Percentiles rank a stretch among this genome's conserved stretches.
Evolutionary conservation across 2,888 invertebrate genomes (phyloP).

Genomic region (Tuberolachnus salignus): DNA sequence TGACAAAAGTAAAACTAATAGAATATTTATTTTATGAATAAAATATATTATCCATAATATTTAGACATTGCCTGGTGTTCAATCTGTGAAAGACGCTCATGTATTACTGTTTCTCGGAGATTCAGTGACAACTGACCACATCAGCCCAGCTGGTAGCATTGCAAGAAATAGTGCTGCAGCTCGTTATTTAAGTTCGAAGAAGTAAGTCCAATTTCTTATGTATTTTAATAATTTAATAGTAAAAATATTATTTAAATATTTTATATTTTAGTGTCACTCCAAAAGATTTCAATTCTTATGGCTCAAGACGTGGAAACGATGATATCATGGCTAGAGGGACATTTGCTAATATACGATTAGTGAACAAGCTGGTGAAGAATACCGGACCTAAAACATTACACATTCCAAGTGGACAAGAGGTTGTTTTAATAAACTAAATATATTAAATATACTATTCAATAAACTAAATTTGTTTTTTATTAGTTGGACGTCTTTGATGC

Average conservation of each 20-base stretch:
- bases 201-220: constrained; percentile 65
- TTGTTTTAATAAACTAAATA: constrained; percentile 60
- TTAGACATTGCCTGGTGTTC: constrained; percentile 69
- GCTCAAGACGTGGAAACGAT: constrained; percentile 95
- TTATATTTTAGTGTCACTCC: constrained; percentile 75
- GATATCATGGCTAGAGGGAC: constrained; percentile 97
- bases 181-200: constrained; percentile 74
- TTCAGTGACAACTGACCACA: constrained; percentile 98
- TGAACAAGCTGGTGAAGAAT: constrained; percentile 83
- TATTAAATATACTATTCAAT: not conserved
- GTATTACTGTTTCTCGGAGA: constrained; percentile 89
- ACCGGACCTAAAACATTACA: constrained; percentile 87
- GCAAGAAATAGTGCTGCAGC: constrained; percentile 93
- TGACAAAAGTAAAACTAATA: constrained; percentile 69
- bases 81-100: constrained; percentile 74
- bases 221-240: constrained; percentile 2
- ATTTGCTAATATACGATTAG: constrained; percentile 94
- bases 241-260: not conserved
- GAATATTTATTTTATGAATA: not conserved
- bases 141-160: constrained; percentile 97
- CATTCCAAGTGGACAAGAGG: constrained; percentile 83
- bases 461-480: constrained; percentile 58
- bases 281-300: constrained; percentile 97
- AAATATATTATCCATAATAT: constrained; percentile 30
- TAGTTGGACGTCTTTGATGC: constrained; percentile 94